Evolutionary conservation across 2,888 invertebrate species (phyloP).

Genomic region (Eueremaeus valkanovi): DNA sequence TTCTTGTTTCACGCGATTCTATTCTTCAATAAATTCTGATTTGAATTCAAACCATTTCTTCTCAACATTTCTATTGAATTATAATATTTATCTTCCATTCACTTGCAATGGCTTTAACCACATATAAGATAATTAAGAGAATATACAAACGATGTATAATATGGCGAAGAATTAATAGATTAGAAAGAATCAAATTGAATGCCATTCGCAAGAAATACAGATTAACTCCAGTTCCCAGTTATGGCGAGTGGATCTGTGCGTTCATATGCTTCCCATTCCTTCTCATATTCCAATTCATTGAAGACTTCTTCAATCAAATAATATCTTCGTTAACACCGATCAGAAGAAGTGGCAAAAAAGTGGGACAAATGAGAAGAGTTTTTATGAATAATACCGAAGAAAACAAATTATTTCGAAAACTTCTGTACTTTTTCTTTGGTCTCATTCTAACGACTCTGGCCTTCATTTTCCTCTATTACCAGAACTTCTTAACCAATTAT

Average conservation of each 20-base stretch:
- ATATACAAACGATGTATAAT: not conserved
- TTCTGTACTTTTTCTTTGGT: not conserved
- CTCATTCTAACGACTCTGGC: not conserved
- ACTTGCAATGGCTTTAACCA: not conserved
- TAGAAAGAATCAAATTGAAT: not conserved
- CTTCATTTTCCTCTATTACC: not conserved
- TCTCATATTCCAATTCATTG: not conserved
- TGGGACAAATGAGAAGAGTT: not conserved
- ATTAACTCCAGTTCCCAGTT: not conserved
- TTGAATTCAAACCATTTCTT: too few species aligned
- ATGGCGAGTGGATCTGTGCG: not conserved
- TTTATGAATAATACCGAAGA: conserved; percentile 2
- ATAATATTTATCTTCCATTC: too few species aligned
- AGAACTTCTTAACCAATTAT: not conserved
- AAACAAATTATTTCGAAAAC: conserved; percentile 2
- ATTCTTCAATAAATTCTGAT: too few species aligned
- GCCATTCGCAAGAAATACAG: not conserved
- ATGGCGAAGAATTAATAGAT: not conserved
- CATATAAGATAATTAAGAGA: not conserved
- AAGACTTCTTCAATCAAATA: not conserved
- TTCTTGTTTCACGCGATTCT: too few species aligned
- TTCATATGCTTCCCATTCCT: not conserved
- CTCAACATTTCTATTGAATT: too few species aligned
- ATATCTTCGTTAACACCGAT: not conserved
- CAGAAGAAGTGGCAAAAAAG: not conserved